phyloP scores from a whole-genome alignment of 2,888 invertebrate species.

The Miltochrista miniata region DNA sequence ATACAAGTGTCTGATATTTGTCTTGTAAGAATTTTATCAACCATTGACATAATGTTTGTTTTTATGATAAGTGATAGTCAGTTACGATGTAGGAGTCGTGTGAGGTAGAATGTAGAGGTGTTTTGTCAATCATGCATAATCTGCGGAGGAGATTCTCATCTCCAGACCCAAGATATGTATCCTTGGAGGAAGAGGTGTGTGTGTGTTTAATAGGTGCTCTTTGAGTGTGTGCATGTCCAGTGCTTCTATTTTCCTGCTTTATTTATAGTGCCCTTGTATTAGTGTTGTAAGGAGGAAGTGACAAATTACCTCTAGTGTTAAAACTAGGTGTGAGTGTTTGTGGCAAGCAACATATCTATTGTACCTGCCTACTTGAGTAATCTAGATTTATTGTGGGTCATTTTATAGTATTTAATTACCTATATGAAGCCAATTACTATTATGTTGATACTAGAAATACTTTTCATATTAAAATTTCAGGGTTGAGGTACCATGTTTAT shows the following conservation, averaged over 20 bases:
- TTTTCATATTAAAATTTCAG: too few relatives aligned
- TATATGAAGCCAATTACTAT: too few relatives aligned
- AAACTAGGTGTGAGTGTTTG: slow-evolving; percentile 13
- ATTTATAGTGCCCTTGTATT: not conserved
- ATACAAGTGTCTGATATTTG: slow-evolving; percentile 44
- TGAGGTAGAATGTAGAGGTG: slow-evolving; percentile 14
- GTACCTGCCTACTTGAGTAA: too few relatives aligned
- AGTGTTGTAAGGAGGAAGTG: not conserved
- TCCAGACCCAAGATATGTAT: slow-evolving; percentile 54
- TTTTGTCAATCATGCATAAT: slow-evolving; percentile 36
- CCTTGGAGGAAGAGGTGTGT: slow-evolving; percentile 51
- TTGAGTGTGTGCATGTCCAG: too few relatives aligned
- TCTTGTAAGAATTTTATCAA: slow-evolving; percentile 41
- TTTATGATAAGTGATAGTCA: slow-evolving; percentile 42
- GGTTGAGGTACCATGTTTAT: too few relatives aligned
- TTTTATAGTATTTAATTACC: too few relatives aligned
- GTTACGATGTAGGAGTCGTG: slow-evolving; percentile 28
- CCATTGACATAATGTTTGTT: slow-evolving; percentile 52
- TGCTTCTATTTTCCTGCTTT: slow-evolving; percentile 14
- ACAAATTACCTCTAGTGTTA: slow-evolving; percentile 4
- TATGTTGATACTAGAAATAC: too few relatives aligned
- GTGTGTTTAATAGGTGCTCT: slow-evolving; percentile 2
- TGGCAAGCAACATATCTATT: too few relatives aligned
- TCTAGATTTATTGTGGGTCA: too few relatives aligned
- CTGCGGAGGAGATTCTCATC: slow-evolving; percentile 50